Evolutionary conservation across 2,797 vertebrate genomes (phyloP).

Genomic region (Spinus pinus): DNA sequence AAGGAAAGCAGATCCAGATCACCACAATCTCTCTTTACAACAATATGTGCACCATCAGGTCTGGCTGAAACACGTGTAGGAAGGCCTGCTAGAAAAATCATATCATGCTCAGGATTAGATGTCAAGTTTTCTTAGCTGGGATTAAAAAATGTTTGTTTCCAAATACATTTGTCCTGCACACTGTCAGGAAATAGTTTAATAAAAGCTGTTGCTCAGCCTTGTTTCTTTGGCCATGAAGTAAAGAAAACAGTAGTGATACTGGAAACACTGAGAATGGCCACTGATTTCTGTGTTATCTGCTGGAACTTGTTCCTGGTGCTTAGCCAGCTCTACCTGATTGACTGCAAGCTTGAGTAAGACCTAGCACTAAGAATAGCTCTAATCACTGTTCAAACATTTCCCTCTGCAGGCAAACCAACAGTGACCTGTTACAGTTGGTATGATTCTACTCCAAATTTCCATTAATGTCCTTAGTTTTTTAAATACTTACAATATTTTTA

Average conservation of each 20-base stretch:
- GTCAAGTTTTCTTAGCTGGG: background rate
- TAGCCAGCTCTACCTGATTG: background rate
- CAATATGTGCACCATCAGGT: background rate
- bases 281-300: background rate
- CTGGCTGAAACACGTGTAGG: background rate
- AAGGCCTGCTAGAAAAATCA: background rate
- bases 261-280: background rate
- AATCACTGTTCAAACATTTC: background rate
- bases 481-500: background rate
- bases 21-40: background rate
- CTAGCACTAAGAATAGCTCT: background rate
- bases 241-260: background rate
- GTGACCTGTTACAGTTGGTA: background rate
- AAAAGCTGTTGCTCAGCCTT: background rate
- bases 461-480: background rate
- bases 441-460: background rate
- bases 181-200: conserved; percentile 9
- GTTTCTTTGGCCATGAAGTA: background rate
- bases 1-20: background rate
- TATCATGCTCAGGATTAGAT: background rate
- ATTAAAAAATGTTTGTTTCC: conserved; percentile 23
- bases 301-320: background rate
- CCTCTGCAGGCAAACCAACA: background rate
- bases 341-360: background rate
- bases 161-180: background rate